phyloP scores from a whole-genome alignment of 2,888 invertebrate genomes.

The Drosophila diplacantha region DNA sequence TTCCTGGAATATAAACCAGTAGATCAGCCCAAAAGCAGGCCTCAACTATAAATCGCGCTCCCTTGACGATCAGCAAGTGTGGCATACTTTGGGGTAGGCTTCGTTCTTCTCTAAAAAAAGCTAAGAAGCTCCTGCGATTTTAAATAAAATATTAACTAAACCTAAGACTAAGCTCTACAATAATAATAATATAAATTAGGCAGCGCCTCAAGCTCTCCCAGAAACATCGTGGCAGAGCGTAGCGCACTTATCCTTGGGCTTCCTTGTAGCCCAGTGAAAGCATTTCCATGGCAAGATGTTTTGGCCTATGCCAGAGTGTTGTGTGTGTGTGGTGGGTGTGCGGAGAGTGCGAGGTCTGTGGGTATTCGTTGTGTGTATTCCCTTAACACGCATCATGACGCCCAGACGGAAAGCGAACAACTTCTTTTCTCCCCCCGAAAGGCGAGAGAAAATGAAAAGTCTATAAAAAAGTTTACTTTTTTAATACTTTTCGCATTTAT shows the following conservation, averaged over 20 bases:
- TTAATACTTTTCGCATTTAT: constrained; percentile 73
- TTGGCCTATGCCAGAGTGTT: constrained; percentile 11
- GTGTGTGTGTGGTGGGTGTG: neutral
- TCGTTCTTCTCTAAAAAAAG: neutral
- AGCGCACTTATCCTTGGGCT: constrained; percentile 25
- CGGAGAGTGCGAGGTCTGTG: constrained; percentile 1
- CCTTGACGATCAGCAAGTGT: neutral
- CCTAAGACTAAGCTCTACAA: neutral
- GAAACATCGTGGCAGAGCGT: constrained; percentile 1
- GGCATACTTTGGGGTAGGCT: constrained; percentile 1
- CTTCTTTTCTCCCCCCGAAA: constrained; percentile 37
- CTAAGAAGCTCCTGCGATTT: neutral
- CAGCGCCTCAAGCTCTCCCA: neutral
- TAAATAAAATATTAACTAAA: neutral
- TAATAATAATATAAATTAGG: neutral
- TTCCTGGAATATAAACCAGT: neutral
- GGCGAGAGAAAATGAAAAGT: constrained; percentile 52
- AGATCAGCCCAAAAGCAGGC: neutral
- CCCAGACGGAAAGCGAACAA: constrained; percentile 66
- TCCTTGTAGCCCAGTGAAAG: constrained; percentile 24
- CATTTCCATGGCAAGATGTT: constrained; percentile 26
- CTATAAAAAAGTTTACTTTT: constrained; percentile 69
- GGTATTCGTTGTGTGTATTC: constrained; percentile 34
- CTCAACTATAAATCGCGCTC: too few relatives aligned
- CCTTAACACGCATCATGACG: constrained; percentile 69